Evolutionary conservation across 2,113 vertebrate species (phyloP).

Genomic region (Sphaerodactylus townsendi): DNA sequence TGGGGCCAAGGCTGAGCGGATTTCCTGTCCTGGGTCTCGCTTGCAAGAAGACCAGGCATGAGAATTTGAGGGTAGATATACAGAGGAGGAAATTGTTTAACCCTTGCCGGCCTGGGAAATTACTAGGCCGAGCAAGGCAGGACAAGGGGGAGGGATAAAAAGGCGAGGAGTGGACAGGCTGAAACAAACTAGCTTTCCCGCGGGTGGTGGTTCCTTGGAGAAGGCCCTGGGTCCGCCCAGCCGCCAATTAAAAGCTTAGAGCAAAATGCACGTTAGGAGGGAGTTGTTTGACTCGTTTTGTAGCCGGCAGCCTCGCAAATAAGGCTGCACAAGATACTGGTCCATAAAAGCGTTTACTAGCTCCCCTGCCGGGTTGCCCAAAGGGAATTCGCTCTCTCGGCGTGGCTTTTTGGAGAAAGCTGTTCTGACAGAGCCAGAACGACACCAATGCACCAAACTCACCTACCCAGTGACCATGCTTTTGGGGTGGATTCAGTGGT

Average conservation of each 20-base stretch:
- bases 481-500: no score
- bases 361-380: neutral
- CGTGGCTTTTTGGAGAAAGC: no score
- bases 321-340: neutral
- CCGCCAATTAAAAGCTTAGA: neutral
- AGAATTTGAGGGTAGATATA: neutral
- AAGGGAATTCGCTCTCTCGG: no score
- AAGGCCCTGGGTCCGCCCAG: neutral
- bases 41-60: neutral
- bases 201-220: neutral
- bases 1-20: slow-evolving; percentile 3
- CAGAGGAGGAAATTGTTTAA: neutral
- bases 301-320: neutral
- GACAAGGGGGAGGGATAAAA: neutral
- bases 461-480: no score
- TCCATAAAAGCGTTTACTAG: neutral
- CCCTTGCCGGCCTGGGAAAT: slow-evolving; percentile 1
- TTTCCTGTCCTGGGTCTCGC: neutral
- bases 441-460: no score
- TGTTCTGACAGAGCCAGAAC: no score
- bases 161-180: neutral
- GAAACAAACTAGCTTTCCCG: neutral
- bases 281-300: neutral
- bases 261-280: neutral
- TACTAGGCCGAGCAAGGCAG: neutral